phyloP scores from a whole-genome alignment of 1,140 invertebrate genomes.

The Lordiphosa mommai region DNA sequence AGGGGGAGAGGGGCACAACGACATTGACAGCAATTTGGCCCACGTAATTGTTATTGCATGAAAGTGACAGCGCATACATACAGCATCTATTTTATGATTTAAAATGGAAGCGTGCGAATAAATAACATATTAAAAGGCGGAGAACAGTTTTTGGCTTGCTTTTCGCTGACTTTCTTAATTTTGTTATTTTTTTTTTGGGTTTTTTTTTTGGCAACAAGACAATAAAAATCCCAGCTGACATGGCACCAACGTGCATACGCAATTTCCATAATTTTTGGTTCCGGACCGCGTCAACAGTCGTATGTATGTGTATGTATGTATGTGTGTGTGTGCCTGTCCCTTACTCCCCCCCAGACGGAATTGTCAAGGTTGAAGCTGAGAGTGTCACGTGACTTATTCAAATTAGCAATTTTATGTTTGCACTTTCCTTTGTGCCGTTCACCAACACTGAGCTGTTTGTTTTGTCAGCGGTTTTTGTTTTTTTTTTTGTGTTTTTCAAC shows the following conservation, averaged over 20 bases:
- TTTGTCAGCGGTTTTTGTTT: slow-evolving; percentile 23
- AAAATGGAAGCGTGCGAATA: slow-evolving; percentile 45
- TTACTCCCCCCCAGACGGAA: neutral
- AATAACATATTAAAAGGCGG: slow-evolving; percentile 32
- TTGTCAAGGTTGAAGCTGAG: slow-evolving; percentile 48
- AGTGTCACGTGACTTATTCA: slow-evolving; percentile 72
- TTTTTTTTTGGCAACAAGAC: neutral
- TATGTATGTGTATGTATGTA: neutral
- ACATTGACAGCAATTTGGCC: slow-evolving; percentile 48
- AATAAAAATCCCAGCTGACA: slow-evolving; percentile 17
- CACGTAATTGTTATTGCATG: slow-evolving; percentile 46
- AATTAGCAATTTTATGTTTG: slow-evolving; percentile 74
- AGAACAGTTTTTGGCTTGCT: neutral
- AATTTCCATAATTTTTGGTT: too few species aligned
- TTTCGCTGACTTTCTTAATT: too few species aligned
- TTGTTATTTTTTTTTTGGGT: too few species aligned
- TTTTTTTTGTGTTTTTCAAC: neutral
- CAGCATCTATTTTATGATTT: slow-evolving; percentile 31
- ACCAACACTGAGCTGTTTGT: slow-evolving; percentile 3
- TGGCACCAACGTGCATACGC: slow-evolving; percentile 2
- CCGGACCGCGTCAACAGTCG: slow-evolving; percentile 24
- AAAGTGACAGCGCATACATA: slow-evolving; percentile 4
- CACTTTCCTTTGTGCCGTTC: slow-evolving; percentile 41
- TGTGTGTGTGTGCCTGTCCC: slow-evolving; percentile 6
- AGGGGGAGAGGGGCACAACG: too few species aligned